Conservation (phyloP, 2,888 invertebrate species). For the Clusia tigrina region DNA sequence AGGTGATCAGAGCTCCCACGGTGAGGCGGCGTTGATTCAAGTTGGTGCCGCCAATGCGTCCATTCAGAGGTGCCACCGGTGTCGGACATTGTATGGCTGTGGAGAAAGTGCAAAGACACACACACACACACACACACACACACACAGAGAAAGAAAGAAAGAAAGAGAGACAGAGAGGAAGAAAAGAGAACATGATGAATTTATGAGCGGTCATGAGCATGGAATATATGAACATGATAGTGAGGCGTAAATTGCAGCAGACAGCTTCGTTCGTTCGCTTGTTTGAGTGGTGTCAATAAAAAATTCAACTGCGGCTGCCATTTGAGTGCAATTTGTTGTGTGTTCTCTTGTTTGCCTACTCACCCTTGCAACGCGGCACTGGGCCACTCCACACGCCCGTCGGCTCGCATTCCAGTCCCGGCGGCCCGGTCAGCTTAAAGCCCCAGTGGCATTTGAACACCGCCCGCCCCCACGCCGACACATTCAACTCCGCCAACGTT, state of each 20-base stretch:
- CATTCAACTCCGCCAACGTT: conserved; percentile 79
- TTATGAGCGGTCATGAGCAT: neutral
- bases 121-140: neutral
- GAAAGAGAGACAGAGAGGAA: conserved; percentile 30
- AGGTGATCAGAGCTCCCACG: conserved; percentile 83
- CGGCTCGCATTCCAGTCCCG: conserved; percentile 80
- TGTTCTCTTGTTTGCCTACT: conserved; percentile 49
- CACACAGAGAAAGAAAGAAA: neutral
- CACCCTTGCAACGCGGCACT: conserved; percentile 79
- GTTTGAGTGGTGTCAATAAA: conserved; percentile 20
- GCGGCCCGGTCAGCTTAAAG: conserved; percentile 77
- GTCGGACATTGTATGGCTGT: conserved; percentile 85
- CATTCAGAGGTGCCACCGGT: conserved; percentile 77
- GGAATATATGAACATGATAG: neutral
- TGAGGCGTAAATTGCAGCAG: neutral
- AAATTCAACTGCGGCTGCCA: conserved; percentile 25
- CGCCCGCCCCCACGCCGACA: conserved; percentile 81
- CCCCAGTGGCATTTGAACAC: conserved; percentile 87
- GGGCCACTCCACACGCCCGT: conserved; percentile 83
- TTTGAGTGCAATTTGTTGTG: neutral
- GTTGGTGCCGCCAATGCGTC: conserved; percentile 67
- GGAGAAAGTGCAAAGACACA: neutral
- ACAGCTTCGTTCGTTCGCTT: too few relatives aligned
- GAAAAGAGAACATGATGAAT: conserved; percentile 12
- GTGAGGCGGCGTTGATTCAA: conserved; percentile 71